Base-by-base conservation (phyloP, 1,140 invertebrate genomes). In the Mamestra configurata region DNA sequence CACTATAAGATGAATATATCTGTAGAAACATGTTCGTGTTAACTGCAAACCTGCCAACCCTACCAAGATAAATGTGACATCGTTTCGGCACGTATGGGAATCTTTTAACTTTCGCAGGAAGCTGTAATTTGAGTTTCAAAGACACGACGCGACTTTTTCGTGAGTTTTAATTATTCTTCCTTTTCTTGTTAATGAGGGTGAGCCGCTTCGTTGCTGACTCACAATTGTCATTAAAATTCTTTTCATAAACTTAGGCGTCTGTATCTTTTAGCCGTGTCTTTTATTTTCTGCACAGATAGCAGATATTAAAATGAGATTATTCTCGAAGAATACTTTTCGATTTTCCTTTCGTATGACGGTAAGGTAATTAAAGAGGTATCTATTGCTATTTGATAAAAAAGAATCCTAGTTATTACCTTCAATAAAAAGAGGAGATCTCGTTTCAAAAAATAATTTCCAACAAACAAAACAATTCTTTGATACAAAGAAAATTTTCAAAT, bases 81-180 rank as follows among this genome's bases (percentile, higher is more conserved):
- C 68, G 68, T 71, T 35, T 75, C 35, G 20, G 71, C 70, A 72
- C 70, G 70, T 72, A 72, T 72, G 70, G 49, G 27, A 72, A 72
- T 72, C 70, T 72, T 75, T 51, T 75, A 75, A 59, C 53, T 75
- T 72, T 15, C 11, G 70, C 35, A 43, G 51, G 53, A 75, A 59
- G 53, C 31, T 75, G 53, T 75, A 75, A 75, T 75, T 75, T 59
- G 71, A 75, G 71, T 75, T 75, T 75, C 71, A 59, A 75, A 75
- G 53, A 57, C 53, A 53, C 20, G 53, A 24, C 5, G 18, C n/a
- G 71, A 75, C 71, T 75, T 75, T 75, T 75, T 75, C 70, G 70
- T 72, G 49, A 72, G 49, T 72, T 72, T 75, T 59, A 75, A 43
- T 75, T 75, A 75, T 75, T 75, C 71, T 59, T 75, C 35, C 51